phyloP scores from a whole-genome alignment of 1,140 invertebrate species.

The Pantala flavescens region DNA sequence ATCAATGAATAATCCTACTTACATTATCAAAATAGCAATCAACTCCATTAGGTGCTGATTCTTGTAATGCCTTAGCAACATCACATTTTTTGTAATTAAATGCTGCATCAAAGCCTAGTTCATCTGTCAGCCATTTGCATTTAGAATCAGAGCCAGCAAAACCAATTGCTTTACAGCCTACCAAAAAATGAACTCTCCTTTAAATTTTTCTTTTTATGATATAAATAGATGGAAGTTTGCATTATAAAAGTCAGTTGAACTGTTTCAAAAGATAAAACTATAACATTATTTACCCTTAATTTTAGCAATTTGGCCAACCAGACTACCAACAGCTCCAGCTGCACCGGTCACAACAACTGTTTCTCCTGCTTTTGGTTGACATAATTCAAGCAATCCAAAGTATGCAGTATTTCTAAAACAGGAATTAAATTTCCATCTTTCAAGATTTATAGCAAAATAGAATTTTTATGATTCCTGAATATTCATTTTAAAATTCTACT shows the following conservation, averaged over 20 bases:
- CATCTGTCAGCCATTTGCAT: slow-evolving; percentile 51
- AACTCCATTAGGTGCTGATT: slow-evolving; percentile 51
- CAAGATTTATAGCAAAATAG: too few relatives aligned
- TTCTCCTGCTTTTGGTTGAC: slow-evolving; percentile 54
- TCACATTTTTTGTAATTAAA: slow-evolving; percentile 60
- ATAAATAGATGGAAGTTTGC: too few relatives aligned
- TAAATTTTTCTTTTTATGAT: neutral
- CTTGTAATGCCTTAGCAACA: slow-evolving; percentile 40
- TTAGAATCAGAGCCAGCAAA: slow-evolving; percentile 61
- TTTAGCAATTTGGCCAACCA: slow-evolving; percentile 64
- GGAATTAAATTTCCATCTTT: neutral
- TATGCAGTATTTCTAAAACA: slow-evolving; percentile 59
- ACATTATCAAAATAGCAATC: slow-evolving; percentile 69
- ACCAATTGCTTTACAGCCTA: slow-evolving; percentile 57
- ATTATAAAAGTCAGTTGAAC: too few relatives aligned
- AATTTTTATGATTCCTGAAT: too few relatives aligned
- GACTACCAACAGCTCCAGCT: slow-evolving; percentile 56
- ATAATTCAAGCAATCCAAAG: slow-evolving; percentile 58
- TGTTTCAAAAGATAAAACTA: neutral
- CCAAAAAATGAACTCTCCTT: neutral
- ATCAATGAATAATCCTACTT: slow-evolving; percentile 22
- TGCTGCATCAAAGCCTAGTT: slow-evolving; percentile 53
- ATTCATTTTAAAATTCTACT: too few relatives aligned
- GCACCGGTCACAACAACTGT: slow-evolving; percentile 53
- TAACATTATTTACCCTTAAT: slow-evolving; percentile 38